These are phyloP conservation scores for Odontocolon sp. DNA, from an alignment of 2,888 invertebrate species.

Conservation along the genomic window DNA sequence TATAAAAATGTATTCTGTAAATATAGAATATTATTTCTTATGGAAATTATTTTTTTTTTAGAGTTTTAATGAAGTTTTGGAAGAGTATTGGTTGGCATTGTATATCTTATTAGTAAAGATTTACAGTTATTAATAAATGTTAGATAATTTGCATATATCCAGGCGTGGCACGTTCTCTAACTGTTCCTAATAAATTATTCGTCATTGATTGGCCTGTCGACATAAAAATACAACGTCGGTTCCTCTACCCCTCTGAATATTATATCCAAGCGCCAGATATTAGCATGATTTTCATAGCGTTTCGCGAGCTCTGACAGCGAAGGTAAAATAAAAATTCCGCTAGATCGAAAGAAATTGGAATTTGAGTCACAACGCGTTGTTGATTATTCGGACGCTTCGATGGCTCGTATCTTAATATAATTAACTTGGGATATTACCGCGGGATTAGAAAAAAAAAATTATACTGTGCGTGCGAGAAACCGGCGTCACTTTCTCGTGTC, in stretches of 20 bases:
- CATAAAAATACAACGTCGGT: conserved; percentile 57
- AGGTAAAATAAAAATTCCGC: conserved; percentile 36
- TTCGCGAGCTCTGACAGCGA: conserved; percentile 5
- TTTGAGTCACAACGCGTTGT: conserved; percentile 19
- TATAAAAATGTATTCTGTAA: no score
- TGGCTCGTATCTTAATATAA: conserved; percentile 45
- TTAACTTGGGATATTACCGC: conserved; percentile 28
- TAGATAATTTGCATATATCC: conserved; percentile 44
- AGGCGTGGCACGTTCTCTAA: conserved; percentile 51
- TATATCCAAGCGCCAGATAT: conserved; percentile 46
- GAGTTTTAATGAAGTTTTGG: conserved; percentile 24
- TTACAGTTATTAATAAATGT: conserved; percentile 40
- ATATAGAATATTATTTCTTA: no score
- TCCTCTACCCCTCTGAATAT: conserved; percentile 4
- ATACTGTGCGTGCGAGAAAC: not conserved
- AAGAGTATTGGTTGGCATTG: conserved; percentile 32
- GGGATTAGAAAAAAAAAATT: conserved; percentile 29
- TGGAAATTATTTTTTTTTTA: no score
- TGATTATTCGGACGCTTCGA: conserved; percentile 15
- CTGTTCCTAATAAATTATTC: conserved; percentile 53
- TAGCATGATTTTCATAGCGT: conserved; percentile 49
- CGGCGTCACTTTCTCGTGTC: not conserved
- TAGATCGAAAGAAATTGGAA: conserved; percentile 4
- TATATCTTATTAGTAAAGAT: conserved; percentile 38
- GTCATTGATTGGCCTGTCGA: conserved; percentile 59